These are phyloP conservation scores for Philypnodon macrostomus DNA, from an alignment of 2,797 vertebrate species.

Conservation along the genomic window DNA sequence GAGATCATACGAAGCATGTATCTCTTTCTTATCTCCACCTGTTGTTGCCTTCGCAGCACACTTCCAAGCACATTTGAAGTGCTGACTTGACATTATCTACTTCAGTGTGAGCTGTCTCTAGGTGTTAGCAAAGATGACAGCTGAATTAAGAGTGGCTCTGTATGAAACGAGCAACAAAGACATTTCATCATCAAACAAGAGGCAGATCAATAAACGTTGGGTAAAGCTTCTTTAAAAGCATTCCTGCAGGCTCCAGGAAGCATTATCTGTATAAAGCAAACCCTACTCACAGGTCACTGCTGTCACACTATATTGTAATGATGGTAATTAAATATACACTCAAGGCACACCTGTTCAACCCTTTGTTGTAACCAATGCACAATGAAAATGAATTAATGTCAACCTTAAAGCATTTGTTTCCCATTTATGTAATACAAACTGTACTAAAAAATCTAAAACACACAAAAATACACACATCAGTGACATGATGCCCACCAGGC, in stretches of 20 bases:
- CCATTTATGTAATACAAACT: too few relatives aligned
- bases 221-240: slow-evolving; percentile 51
- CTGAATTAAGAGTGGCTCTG: slow-evolving; percentile 34
- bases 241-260: slow-evolving; percentile 40
- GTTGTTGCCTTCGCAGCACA: neutral
- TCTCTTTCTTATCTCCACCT: neutral
- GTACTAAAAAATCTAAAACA: too few relatives aligned
- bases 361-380: too few relatives aligned
- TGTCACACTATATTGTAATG: neutral
- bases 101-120: slow-evolving; percentile 25
- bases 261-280: slow-evolving; percentile 49
- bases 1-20: too few relatives aligned
- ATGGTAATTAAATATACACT: too few relatives aligned
- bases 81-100: slow-evolving; percentile 29
- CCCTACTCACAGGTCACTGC: slow-evolving; percentile 26
- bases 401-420: too few relatives aligned
- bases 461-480: too few relatives aligned
- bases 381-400: too few relatives aligned
- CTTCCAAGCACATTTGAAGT: slow-evolving; percentile 15
- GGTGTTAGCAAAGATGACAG: slow-evolving; percentile 34
- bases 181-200: slow-evolving; percentile 62
- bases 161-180: slow-evolving; percentile 46
- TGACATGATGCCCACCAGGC: too few relatives aligned
- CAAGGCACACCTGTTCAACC: too few relatives aligned
- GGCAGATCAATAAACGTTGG: slow-evolving; percentile 50